Conservation (phyloP, 2,888 invertebrate species). For the Platycheirus rosarum region DNA sequence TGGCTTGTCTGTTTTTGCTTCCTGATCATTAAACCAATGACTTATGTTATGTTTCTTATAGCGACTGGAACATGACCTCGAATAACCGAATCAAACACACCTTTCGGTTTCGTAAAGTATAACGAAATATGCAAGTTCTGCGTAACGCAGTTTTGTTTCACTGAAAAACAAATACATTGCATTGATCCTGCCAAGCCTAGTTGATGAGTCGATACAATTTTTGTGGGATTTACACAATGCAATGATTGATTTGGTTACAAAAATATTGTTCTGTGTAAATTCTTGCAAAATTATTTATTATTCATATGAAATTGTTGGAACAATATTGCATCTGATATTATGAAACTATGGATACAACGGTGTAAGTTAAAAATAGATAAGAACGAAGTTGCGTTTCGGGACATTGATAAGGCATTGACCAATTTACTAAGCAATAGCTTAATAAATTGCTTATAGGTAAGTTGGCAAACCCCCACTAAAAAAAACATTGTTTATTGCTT, state of each 20-base stretch:
- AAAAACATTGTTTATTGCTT: no score
- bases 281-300: constrained; percentile 20
- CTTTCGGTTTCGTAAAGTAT: constrained; percentile 54
- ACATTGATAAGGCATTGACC: constrained; percentile 50
- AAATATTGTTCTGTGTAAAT: neutral
- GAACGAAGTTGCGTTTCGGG: constrained; percentile 14
- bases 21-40: constrained; percentile 37
- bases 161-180: constrained; percentile 27
- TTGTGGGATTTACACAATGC: constrained; percentile 43
- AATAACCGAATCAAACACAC: constrained; percentile 57
- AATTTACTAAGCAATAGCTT: no score
- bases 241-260: constrained; percentile 51
- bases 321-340: constrained; percentile 28
- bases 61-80: constrained; percentile 25
- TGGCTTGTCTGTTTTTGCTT: constrained; percentile 18
- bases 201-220: constrained; percentile 57
- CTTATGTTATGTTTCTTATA: constrained; percentile 13
- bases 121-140: constrained; percentile 38
- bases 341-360: constrained; percentile 36
- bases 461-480: no score
- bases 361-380: constrained; percentile 38
- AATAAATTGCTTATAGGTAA: no score
- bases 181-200: constrained; percentile 67
- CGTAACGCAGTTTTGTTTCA: constrained; percentile 21
- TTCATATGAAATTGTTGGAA: constrained; percentile 17